Percentiles rank a stretch among this genome's conserved stretches.
Evolutionary conservation across 2,797 vertebrate genomes (phyloP).

Genomic region (Sylvia borin): DNA sequence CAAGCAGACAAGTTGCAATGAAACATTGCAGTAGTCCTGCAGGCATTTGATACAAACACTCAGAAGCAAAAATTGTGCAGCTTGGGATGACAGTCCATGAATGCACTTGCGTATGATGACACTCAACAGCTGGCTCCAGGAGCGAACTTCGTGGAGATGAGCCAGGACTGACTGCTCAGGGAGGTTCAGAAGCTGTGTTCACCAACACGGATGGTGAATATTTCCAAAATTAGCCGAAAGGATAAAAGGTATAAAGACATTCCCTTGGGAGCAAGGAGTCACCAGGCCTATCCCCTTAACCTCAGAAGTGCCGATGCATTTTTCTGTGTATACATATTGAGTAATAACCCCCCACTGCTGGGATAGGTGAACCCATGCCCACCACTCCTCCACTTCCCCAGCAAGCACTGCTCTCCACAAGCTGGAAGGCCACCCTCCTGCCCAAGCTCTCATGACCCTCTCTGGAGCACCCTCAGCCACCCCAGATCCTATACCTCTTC

Average conservation of each 20-base stretch:
- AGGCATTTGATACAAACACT: background rate
- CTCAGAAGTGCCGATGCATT: background rate
- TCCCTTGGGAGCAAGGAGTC: background rate
- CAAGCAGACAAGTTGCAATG: background rate
- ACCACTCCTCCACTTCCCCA: background rate
- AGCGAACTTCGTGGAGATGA: background rate
- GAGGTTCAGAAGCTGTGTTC: fast-evolving
- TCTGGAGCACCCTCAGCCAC: background rate
- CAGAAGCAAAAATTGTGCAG: background rate
- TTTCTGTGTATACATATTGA: background rate
- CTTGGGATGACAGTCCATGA: background rate
- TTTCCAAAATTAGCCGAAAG: background rate
- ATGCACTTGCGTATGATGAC: background rate
- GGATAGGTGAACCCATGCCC: fast-evolving
- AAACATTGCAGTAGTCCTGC: background rate
- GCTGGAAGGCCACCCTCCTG: background rate
- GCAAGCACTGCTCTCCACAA: fast-evolving
- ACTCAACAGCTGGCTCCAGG: background rate
- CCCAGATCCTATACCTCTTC: background rate
- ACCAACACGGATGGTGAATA: background rate
- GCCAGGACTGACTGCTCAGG: background rate
- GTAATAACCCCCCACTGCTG: background rate
- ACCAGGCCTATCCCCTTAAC: background rate
- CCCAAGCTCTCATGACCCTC: background rate
- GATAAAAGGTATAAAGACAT: background rate